Percentiles rank a stretch among this genome's conserved stretches.
phyloP scores from a whole-genome alignment of 2,113 vertebrate species.

The Paramisgurnus dabryanus region DNA sequence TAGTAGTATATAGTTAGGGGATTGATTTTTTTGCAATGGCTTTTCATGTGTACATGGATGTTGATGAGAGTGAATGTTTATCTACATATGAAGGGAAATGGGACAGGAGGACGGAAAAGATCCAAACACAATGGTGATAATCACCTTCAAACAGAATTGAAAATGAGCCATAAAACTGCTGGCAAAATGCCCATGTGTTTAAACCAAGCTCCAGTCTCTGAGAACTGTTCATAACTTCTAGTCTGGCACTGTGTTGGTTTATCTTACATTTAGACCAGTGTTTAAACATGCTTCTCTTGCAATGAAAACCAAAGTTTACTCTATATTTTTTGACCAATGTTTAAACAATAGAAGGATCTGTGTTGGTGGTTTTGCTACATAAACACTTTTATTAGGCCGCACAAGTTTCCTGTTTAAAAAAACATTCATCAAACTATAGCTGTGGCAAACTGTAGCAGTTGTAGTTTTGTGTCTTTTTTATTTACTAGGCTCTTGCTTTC shows the following conservation, averaged over 20 bases:
- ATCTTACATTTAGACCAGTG: background rate
- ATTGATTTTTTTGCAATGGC: background rate
- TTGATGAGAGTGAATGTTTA: conserved; percentile 9
- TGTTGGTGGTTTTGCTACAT: background rate
- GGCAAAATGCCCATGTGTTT: conserved; percentile 36
- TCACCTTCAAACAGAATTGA: conserved; percentile 58
- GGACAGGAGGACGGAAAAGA: conserved; percentile 42
- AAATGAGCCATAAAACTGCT: conserved; percentile 50
- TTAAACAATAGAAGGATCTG: conserved; percentile 21
- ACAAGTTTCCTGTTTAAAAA: background rate
- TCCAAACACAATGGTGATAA: conserved; percentile 56
- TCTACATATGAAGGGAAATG: conserved; percentile 34
- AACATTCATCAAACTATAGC: background rate
- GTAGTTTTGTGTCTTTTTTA: no score
- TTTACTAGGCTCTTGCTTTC: no score
- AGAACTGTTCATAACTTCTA: conserved; percentile 3
- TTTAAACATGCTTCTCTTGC: background rate
- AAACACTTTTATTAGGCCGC: conserved; percentile 9
- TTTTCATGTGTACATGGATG: background rate
- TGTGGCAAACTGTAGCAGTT: background rate
- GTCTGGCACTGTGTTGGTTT: conserved; percentile 2
- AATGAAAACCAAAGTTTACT: no score
- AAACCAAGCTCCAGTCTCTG: background rate
- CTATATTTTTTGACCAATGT: background rate
- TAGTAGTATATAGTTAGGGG: background rate